These are phyloP conservation scores for Cyrtodaria siliqua DNA, from an alignment of 2,888 invertebrate genomes.

Conservation along the genomic window DNA sequence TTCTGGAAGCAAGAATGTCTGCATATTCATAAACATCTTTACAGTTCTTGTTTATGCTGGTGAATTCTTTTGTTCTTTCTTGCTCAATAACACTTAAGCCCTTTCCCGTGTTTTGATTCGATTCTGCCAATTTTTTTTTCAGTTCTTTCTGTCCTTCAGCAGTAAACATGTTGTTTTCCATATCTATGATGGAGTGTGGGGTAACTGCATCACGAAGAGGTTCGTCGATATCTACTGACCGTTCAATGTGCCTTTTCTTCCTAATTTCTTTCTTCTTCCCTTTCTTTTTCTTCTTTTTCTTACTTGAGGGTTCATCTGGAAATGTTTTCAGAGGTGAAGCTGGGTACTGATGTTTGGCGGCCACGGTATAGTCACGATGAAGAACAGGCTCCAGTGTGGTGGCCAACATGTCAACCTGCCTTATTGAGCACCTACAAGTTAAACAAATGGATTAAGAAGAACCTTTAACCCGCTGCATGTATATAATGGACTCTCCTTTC, in stretches of 20 bases:
- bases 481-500: no score
- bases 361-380: conserved; percentile 80
- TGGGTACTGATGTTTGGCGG: conserved; percentile 74
- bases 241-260: conserved; percentile 11
- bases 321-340: conserved; percentile 71
- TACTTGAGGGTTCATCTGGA: conserved; percentile 24
- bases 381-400: conserved; percentile 82
- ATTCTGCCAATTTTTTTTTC: conserved; percentile 13
- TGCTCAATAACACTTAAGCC: conserved; percentile 9
- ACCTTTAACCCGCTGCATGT: no score
- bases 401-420: conserved; percentile 81
- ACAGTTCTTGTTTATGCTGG: conserved; percentile 27
- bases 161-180: conserved; percentile 8
- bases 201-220: conserved; percentile 46
- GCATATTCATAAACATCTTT: conserved; percentile 52
- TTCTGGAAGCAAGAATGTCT: conserved; percentile 46
- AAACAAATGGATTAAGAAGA: no score
- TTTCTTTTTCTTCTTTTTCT: conserved; percentile 45
- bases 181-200: conserved; percentile 23
- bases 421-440: conserved; percentile 72
- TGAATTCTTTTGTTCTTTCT: conserved; percentile 40
- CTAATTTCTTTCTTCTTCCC: conserved; percentile 24
- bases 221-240: conserved; percentile 29
- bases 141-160: conserved; percentile 9
- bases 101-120: conserved; percentile 9